Conservation (phyloP, 1,140 invertebrate species). For the Bilobella aurantiaca region DNA sequence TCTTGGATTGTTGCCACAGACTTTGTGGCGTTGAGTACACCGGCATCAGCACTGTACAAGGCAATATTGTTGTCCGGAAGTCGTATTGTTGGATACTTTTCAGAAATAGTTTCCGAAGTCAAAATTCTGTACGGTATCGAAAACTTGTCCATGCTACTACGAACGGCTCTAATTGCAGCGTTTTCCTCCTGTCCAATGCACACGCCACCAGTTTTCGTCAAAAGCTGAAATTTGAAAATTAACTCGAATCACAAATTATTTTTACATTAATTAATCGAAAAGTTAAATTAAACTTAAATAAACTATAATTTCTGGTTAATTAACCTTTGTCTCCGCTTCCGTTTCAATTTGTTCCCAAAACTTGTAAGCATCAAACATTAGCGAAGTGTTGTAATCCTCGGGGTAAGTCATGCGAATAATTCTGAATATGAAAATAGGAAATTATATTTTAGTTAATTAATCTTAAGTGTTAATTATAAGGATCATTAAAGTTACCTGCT, state of each 20-base stretch:
- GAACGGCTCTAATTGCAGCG: neutral
- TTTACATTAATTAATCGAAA: neutral
- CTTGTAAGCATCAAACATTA: slow-evolving; percentile 24
- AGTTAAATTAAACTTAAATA: neutral
- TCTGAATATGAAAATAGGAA: slow-evolving; percentile 13
- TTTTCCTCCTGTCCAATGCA: slow-evolving; percentile 19
- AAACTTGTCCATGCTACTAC: slow-evolving; percentile 14
- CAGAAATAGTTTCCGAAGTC: slow-evolving; percentile 2
- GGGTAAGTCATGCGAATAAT: slow-evolving; percentile 27
- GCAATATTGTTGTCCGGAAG: slow-evolving; percentile 16
- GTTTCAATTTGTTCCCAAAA: slow-evolving; percentile 28
- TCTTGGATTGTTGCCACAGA: slow-evolving; percentile 23
- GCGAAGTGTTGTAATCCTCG: slow-evolving; percentile 22
- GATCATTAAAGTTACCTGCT: slow-evolving; percentile 17
- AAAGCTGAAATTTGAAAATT: neutral
- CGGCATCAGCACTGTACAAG: slow-evolving; percentile 23
- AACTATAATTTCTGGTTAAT: neutral
- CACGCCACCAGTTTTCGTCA: slow-evolving; percentile 24
- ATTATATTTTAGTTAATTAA: too few species aligned
- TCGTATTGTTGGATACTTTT: slow-evolving; percentile 18
- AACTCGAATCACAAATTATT: neutral
- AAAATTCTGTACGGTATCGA: slow-evolving; percentile 14
- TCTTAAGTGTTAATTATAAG: neutral
- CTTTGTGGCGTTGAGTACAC: slow-evolving; percentile 28
- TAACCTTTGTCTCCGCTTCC: slow-evolving; percentile 19